Conservation (phyloP, 2,797 vertebrate species). For the Diglossa cyanea region DNA sequence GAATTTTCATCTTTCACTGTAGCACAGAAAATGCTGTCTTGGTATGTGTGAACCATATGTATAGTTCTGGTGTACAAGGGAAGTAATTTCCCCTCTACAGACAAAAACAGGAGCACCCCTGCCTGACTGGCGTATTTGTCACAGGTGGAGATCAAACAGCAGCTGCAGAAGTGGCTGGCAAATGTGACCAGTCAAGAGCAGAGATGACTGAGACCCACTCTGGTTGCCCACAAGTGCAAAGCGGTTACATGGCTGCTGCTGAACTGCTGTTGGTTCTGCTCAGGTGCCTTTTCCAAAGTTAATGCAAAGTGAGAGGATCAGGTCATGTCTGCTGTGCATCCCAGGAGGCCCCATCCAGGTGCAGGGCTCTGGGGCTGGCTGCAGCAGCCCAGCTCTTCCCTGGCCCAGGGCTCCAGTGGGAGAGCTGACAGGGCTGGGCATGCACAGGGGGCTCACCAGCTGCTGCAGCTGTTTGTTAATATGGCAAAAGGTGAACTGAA, state of each 20-base stretch:
- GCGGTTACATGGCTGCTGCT: neutral
- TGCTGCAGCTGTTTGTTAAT: neutral
- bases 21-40: neutral
- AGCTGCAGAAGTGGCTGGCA: conserved; percentile 9
- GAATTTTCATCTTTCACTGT: neutral
- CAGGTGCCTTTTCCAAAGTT: conserved; percentile 22
- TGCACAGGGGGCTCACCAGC: conserved; percentile 4
- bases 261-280: neutral
- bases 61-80: neutral
- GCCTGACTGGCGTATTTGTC: neutral
- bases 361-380: conserved; percentile 13
- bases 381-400: neutral
- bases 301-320: neutral
- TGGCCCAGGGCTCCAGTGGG: neutral
- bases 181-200: neutral
- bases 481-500: neutral
- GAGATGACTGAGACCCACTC: neutral
- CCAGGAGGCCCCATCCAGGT: neutral
- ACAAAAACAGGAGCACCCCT: neutral
- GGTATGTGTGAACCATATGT: neutral
- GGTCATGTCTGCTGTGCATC: neutral
- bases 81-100: neutral
- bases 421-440: neutral
- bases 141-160: neutral
- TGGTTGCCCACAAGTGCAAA: neutral